Conservation (phyloP, 2,797 vertebrate species). For the Labroides dimidiatus region DNA sequence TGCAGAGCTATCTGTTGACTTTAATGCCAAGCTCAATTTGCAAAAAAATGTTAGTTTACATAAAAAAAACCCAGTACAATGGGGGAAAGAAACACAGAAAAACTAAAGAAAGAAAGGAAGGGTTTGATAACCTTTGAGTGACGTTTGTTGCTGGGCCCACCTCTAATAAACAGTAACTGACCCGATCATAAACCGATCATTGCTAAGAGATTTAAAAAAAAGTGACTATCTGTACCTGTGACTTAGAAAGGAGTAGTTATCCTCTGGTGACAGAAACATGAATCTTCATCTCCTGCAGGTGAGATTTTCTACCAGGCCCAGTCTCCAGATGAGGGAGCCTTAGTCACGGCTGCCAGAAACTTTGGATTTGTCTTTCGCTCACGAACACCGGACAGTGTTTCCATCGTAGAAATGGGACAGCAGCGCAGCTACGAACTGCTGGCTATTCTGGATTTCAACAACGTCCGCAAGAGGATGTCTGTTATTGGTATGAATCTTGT, state of each 20-base stretch:
- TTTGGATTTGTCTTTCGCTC: conserved; percentile 95
- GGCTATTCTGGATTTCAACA: conserved; percentile 95
- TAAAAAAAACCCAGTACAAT: too few species aligned
- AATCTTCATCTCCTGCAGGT: conserved; percentile 73
- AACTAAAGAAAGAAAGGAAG: too few species aligned
- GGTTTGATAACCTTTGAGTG: too few species aligned
- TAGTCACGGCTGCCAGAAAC: conserved; percentile 94
- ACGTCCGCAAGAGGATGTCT: conserved; percentile 96
- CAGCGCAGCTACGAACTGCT: conserved; percentile 88
- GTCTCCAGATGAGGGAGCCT: conserved; percentile 95
- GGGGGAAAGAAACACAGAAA: too few species aligned
- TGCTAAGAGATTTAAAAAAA: too few species aligned
- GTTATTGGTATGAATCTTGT: conserved; percentile 87
- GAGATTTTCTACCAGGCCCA: conserved; percentile 93
- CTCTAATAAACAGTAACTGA: too few species aligned
- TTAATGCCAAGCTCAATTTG: too few species aligned
- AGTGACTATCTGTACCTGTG: too few species aligned
- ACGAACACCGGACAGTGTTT: conserved; percentile 91
- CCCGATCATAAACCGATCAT: too few species aligned
- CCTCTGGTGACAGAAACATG: neutral
- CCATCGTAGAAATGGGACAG: conserved; percentile 90
- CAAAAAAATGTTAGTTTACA: too few species aligned
- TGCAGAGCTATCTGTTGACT: too few species aligned
- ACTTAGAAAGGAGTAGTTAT: neutral
- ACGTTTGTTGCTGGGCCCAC: too few species aligned